Conservation (phyloP, 2,797 vertebrate species). For the Lepus townsendii region DNA sequence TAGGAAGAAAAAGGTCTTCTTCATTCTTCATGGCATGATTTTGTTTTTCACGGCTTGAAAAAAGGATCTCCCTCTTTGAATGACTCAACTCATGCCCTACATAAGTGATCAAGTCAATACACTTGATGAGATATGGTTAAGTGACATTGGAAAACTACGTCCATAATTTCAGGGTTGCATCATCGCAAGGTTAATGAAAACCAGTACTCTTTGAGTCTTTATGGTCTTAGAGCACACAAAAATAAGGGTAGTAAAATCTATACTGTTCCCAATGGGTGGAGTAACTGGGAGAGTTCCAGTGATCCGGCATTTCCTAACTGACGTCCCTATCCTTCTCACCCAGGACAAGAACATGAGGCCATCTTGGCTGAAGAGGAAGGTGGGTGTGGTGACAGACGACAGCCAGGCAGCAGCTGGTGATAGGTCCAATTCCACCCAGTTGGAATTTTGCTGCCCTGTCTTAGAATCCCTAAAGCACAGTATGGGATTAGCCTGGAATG, state of each 20-base stretch:
- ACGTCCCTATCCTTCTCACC: not conserved
- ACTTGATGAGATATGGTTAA: not conserved
- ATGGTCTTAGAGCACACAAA: slow-evolving; percentile 18
- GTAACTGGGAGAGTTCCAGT: not conserved
- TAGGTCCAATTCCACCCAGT: not conserved
- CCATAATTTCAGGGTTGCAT: not conserved
- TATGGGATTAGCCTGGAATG: not conserved
- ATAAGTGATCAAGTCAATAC: not conserved
- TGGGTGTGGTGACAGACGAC: not conserved
- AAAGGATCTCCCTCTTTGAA: not conserved
- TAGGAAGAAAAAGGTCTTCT: not conserved
- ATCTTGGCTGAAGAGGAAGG: not conserved
- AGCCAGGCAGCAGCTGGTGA: not conserved
- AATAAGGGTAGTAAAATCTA: not conserved
- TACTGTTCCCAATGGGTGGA: not conserved
- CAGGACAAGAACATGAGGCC: not conserved
- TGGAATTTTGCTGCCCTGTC: not conserved
- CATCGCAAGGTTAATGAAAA: not conserved
- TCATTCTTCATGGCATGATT: not conserved
- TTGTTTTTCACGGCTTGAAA: not conserved
- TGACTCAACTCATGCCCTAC: not conserved
- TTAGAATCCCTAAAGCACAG: not conserved
- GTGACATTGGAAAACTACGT: not conserved
- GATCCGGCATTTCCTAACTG: not conserved
- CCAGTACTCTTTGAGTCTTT: not conserved